Conservation (phyloP, 2,113 vertebrate species). For the Shinisaurus crocodilurus region DNA sequence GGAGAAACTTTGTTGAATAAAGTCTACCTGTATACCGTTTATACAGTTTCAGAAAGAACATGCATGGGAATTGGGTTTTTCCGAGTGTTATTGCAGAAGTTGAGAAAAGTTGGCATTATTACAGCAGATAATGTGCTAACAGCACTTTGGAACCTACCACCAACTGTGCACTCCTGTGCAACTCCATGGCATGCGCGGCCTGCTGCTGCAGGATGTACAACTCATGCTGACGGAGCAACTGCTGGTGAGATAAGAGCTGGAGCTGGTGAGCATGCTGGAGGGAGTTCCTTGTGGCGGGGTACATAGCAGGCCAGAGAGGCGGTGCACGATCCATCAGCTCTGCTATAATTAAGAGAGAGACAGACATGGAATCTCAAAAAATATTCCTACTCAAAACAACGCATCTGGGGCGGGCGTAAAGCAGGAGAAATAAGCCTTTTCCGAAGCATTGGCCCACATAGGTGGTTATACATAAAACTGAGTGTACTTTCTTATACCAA, state of each 20-base stretch:
- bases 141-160: constrained; percentile 74
- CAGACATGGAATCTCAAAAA: not conserved
- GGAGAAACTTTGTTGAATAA: not conserved
- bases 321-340: constrained; percentile 92
- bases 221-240: constrained; percentile 95
- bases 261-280: constrained; percentile 97
- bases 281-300: constrained; percentile 84
- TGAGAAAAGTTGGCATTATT: not conserved
- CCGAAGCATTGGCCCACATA: not conserved
- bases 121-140: no score
- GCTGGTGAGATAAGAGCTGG: constrained; percentile 97
- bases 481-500: not conserved
- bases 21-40: no score
- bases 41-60: not conserved
- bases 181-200: constrained; percentile 93
- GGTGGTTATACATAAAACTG: not conserved
- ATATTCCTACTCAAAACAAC: not conserved
- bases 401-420: no score
- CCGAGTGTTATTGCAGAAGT: not conserved
- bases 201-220: constrained; percentile 97
- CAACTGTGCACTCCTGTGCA: constrained; percentile 91
- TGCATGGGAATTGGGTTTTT: not conserved
- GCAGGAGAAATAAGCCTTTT: not conserved
- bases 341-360: constrained; percentile 69
- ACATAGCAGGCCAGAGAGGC: constrained; percentile 91